Percentiles rank a stretch among this genome's conserved stretches.
Conservation (phyloP, 2,888 invertebrate species). For the Trichogramma evanescens region DNA sequence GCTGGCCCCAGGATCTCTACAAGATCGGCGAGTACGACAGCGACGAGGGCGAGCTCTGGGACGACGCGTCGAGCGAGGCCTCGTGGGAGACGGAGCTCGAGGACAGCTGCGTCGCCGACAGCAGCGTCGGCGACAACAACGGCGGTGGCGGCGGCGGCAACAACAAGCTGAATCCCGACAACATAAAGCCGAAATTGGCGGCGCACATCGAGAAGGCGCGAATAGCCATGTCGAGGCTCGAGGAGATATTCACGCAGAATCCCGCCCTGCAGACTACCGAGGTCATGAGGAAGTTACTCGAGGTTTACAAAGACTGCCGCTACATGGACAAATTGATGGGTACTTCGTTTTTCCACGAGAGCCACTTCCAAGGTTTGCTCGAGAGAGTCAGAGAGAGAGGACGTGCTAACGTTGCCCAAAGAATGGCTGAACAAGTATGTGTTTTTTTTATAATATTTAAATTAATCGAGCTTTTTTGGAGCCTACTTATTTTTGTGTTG, state of each 20-base stretch:
- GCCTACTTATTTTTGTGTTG: neutral
- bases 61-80: slow-evolving; percentile 64
- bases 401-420: slow-evolving; percentile 59
- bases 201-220: slow-evolving; percentile 72
- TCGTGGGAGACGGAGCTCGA: slow-evolving; percentile 79
- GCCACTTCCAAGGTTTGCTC: slow-evolving; percentile 69
- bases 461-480: neutral
- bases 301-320: slow-evolving; percentile 79
- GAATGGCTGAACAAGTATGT: slow-evolving; percentile 66
- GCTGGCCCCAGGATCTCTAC: slow-evolving; percentile 88
- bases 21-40: slow-evolving; percentile 72
- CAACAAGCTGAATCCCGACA: slow-evolving; percentile 40
- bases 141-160: slow-evolving; percentile 37
- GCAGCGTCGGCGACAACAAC: slow-evolving; percentile 48
- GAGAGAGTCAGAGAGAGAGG: slow-evolving; percentile 71
- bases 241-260: slow-evolving; percentile 72
- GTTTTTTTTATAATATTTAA: neutral
- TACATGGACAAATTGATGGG: slow-evolving; percentile 79
- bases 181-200: slow-evolving; percentile 56
- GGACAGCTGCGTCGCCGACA: slow-evolving; percentile 54
- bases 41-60: slow-evolving; percentile 70
- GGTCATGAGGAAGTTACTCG: slow-evolving; percentile 71
- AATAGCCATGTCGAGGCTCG: slow-evolving; percentile 66
- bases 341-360: slow-evolving; percentile 78
- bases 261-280: slow-evolving; percentile 69